These are phyloP conservation scores for Pipistrellus pipistrellus DNA, from an alignment of 2,797 vertebrate genomes.

Conservation along the genomic window DNA sequence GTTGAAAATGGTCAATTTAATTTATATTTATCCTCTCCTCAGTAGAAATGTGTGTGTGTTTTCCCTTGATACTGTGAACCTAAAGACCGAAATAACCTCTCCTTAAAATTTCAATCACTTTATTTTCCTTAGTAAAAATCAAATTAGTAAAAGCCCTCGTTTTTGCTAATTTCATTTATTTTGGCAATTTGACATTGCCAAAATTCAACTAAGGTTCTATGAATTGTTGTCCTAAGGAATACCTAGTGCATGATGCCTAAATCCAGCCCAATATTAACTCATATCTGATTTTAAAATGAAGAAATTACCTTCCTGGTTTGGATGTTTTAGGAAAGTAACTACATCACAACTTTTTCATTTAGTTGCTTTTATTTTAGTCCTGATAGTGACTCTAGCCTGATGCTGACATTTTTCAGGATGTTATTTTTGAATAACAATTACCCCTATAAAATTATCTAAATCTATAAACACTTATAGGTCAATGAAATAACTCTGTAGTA, in stretches of 20 bases:
- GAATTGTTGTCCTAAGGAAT: background rate
- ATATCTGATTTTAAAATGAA: conserved; percentile 8
- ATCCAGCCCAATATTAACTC: background rate
- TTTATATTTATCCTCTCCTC: background rate
- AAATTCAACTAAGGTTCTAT: background rate
- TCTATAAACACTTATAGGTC: background rate
- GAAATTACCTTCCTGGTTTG: background rate
- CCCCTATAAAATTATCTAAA: background rate
- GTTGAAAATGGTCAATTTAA: background rate
- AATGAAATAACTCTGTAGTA: background rate
- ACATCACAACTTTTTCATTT: background rate
- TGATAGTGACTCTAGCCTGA: background rate
- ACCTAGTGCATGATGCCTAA: background rate
- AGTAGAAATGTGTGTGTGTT: background rate
- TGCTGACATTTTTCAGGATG: background rate
- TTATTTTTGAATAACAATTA: background rate
- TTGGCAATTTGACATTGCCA: background rate
- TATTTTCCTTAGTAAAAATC: background rate
- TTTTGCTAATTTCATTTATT: background rate
- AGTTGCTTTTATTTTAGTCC: background rate
- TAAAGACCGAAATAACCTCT: background rate
- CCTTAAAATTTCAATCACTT: background rate
- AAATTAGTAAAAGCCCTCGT: background rate
- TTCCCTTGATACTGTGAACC: background rate
- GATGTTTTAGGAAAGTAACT: background rate